A percentile compares a stretch with the other conserved stretches of the same genome.
Conservation (phyloP, 2,797 vertebrate genomes). For the Mormyrus proboscirostris region DNA sequence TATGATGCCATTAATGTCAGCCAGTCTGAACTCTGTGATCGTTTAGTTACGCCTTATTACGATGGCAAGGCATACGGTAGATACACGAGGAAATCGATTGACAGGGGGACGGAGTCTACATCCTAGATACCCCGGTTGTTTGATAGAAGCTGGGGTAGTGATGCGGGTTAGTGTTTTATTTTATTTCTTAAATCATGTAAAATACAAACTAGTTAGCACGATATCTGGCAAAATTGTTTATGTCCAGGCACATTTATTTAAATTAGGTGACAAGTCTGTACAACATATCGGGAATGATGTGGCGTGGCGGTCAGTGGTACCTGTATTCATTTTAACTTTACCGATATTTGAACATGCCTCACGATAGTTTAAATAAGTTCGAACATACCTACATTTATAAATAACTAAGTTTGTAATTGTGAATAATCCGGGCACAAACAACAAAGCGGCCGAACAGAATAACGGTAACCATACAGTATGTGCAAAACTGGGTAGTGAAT, state of each 20-base stretch:
- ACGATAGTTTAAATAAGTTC: not conserved
- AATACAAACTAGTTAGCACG: not conserved
- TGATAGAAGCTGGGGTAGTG: not conserved
- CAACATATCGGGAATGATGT: not conserved
- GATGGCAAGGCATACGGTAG: not conserved
- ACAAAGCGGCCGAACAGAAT: not conserved
- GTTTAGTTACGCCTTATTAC: not conserved
- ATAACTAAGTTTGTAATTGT: not conserved
- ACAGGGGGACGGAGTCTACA: not conserved
- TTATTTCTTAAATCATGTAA: not conserved
- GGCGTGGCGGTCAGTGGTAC: not conserved
- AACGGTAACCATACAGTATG: not conserved
- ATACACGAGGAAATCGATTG: not conserved
- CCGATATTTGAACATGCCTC: not conserved
- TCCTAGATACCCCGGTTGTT: not conserved
- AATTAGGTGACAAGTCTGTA: not conserved
- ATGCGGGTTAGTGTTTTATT: not conserved
- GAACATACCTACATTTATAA: not conserved
- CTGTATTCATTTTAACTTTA: not conserved
- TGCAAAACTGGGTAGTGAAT: not conserved
- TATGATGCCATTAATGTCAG: not conserved
- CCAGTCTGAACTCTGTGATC: not conserved
- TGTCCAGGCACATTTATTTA: not conserved
- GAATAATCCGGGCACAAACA: not conserved
- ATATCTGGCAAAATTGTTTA: not conserved